phyloP scores from a whole-genome alignment of 1,140 invertebrate species.

The Archivesica marissinica region DNA sequence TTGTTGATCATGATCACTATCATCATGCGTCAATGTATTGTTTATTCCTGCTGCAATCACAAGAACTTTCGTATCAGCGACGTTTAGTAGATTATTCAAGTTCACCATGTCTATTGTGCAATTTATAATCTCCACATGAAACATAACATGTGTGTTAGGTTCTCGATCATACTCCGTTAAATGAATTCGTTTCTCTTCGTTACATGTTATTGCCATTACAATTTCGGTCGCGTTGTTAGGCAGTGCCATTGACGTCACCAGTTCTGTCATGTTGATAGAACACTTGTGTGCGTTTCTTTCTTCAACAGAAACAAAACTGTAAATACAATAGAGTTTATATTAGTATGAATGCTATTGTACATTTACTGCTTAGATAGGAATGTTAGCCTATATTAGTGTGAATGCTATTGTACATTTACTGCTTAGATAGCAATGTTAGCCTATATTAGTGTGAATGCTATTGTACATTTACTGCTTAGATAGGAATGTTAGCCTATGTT shows the following conservation, averaged over 20 bases:
- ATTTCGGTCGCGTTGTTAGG: neutral
- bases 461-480: neutral
- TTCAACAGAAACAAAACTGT: neutral
- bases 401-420: neutral
- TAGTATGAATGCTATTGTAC: neutral
- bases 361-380: neutral
- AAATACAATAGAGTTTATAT: constrained; percentile 6
- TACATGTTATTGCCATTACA: neutral
- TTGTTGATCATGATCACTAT: neutral
- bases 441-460: neutral
- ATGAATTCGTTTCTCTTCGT: neutral
- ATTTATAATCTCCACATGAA: constrained; percentile 25
- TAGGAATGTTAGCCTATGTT: no score
- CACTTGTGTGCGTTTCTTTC: neutral
- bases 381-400: neutral
- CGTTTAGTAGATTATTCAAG: constrained; percentile 6
- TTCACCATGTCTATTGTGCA: constrained; percentile 7
- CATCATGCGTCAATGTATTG: neutral
- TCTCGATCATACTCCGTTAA: neutral
- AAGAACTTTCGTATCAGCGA: constrained; percentile 10
- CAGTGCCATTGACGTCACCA: neutral
- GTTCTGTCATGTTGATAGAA: constrained; percentile 15
- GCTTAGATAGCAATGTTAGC: neutral
- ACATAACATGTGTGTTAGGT: neutral
- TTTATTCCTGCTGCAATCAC: neutral